Percentiles rank a stretch among this genome's conserved stretches.
Conservation (phyloP, 2,797 vertebrate species). For the Xiphophorus birchmanni region DNA sequence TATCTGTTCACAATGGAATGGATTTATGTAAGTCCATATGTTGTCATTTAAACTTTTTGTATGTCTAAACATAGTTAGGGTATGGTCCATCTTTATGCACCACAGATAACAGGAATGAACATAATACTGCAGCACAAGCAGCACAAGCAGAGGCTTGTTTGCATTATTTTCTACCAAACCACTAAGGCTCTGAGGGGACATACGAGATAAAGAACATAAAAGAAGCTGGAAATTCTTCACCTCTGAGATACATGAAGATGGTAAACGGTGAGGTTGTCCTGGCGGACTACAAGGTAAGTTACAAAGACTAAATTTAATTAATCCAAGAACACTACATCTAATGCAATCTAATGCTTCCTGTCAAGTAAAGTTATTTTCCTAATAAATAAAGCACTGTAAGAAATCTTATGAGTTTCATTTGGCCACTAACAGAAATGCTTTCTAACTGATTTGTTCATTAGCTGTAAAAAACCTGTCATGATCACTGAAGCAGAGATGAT, state of each 20-base stretch:
- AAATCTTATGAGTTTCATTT: background rate
- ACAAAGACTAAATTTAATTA: background rate
- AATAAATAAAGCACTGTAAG: background rate
- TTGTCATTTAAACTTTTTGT: background rate
- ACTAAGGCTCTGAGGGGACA: conserved; percentile 16
- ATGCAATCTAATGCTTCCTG: background rate
- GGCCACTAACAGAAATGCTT: conserved; percentile 5
- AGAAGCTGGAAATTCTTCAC: background rate
- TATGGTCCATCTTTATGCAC: conserved; percentile 15
- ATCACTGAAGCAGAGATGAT: conserved; percentile 18
- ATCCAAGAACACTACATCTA: background rate
- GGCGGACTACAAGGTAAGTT: background rate
- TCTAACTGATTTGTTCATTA: conserved; percentile 18
- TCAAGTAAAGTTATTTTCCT: background rate
- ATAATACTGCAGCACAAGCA: conserved; percentile 1
- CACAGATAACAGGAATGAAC: conserved; percentile 16
- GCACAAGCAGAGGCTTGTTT: conserved; percentile 40
- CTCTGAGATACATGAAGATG: background rate
- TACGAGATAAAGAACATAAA: background rate
- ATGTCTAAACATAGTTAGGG: conserved; percentile 18
- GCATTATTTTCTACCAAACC: conserved; percentile 38
- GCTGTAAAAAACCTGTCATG: conserved; percentile 27
- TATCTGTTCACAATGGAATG: background rate
- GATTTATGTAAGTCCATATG: background rate
- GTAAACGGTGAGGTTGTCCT: background rate